These are phyloP conservation scores for Clupea harengus DNA, from an alignment of 2,113 vertebrate genomes.

Conservation along the genomic window DNA sequence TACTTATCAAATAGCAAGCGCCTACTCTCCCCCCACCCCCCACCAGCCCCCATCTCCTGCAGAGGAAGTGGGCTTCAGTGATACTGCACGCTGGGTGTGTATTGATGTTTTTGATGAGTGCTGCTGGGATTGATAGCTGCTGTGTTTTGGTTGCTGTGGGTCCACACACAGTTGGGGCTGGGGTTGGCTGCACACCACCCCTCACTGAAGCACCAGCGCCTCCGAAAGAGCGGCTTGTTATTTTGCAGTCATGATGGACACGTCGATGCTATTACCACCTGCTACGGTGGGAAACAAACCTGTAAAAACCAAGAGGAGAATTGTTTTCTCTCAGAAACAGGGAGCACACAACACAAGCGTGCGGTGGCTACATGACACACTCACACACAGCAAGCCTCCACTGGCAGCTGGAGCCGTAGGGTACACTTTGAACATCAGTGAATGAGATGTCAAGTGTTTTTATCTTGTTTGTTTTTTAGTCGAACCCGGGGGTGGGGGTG, in stretches of 20 bases:
- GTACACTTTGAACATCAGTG: too few species aligned
- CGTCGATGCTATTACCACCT: not conserved
- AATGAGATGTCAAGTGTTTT: too few species aligned
- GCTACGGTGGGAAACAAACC: constrained; percentile 3
- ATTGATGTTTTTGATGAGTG: not conserved
- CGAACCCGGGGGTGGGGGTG: too few species aligned
- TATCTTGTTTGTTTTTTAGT: too few species aligned
- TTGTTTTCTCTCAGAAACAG: not conserved
- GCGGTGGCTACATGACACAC: not conserved
- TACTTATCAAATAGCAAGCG: not conserved
- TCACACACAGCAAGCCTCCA: not conserved
- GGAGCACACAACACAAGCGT: not conserved
- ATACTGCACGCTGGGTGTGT: not conserved
- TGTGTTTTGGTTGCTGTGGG: not conserved
- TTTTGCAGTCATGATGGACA: not conserved
- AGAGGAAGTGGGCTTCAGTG: constrained; percentile 5
- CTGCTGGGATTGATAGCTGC: not conserved
- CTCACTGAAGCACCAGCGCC: not conserved
- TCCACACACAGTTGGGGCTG: not conserved
- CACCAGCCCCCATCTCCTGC: not conserved
- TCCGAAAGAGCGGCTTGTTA: not conserved
- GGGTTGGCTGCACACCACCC: not conserved
- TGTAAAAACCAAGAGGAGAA: not conserved
- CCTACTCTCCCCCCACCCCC: not conserved
- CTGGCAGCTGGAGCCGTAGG: too few species aligned